Conservation (phyloP, 1,140 invertebrate genomes). For the Odontomachus brunneus region DNA sequence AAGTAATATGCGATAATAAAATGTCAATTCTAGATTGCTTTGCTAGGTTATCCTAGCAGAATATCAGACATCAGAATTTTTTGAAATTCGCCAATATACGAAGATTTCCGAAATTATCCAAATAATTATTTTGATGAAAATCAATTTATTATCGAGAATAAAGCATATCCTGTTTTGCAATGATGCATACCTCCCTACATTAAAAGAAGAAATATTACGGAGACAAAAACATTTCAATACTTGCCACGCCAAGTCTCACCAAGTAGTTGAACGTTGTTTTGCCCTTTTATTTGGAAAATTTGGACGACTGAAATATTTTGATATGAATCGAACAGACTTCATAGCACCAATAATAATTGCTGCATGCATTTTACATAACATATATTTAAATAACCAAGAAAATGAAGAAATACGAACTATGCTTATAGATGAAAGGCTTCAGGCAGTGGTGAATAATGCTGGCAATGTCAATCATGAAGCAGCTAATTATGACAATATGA, state of each 20-base stretch:
- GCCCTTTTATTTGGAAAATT: slow-evolving; percentile 34
- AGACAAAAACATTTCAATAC: slow-evolving; percentile 18
- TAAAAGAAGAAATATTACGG: neutral
- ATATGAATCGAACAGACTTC: slow-evolving; percentile 38
- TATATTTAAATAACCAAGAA: slow-evolving; percentile 24
- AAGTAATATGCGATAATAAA: neutral
- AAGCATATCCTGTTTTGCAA: too few species aligned
- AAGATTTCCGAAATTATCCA: neutral
- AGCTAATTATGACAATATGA: slow-evolving; percentile 2
- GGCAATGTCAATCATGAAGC: slow-evolving; percentile 11
- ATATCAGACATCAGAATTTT: slow-evolving; percentile 4
- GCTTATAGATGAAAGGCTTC: slow-evolving; percentile 5
- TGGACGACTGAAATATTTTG: slow-evolving; percentile 49
- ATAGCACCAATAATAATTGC: slow-evolving; percentile 34
- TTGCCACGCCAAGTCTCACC: slow-evolving; percentile 23
- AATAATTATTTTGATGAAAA: slow-evolving; percentile 6
- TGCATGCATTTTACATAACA: slow-evolving; percentile 32
- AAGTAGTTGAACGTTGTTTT: slow-evolving; percentile 46
- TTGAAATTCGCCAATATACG: slow-evolving; percentile 12
- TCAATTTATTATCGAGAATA: neutral
- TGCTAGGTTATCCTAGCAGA: slow-evolving; percentile 7
- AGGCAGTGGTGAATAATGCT: slow-evolving; percentile 7
- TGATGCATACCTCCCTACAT: slow-evolving; percentile 10
- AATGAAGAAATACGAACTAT: slow-evolving; percentile 2
- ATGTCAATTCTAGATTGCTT: neutral